Evolutionary conservation across 2,888 invertebrate species (phyloP).

Genomic region (Agriopis leucophaearia): DNA sequence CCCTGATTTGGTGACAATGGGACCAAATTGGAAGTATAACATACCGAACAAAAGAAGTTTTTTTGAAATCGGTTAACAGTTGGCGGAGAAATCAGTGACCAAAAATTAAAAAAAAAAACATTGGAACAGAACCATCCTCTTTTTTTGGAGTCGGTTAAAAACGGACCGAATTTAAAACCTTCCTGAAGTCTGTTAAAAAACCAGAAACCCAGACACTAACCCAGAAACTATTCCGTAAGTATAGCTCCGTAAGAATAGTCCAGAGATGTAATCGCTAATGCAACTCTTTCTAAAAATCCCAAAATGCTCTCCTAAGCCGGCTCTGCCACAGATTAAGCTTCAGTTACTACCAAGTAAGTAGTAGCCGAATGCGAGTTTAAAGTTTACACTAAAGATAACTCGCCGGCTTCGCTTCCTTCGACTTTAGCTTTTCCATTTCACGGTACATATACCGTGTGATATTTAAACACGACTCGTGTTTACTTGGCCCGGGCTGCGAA

Average conservation of each 20-base stretch:
- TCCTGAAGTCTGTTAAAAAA: too few relatives aligned
- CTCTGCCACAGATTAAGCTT: constrained; percentile 58
- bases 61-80: too few relatives aligned
- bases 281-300: constrained; percentile 17
- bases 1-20: too few relatives aligned
- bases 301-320: constrained; percentile 9
- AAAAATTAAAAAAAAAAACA: too few relatives aligned
- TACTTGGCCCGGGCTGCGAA: constrained; percentile 1
- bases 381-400: constrained; percentile 78
- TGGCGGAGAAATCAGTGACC: too few relatives aligned
- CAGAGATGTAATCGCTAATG: constrained; percentile 4
- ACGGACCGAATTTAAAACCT: too few relatives aligned
- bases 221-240: too few relatives aligned
- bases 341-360: constrained; percentile 55
- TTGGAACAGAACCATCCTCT: too few relatives aligned
- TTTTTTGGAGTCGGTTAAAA: too few relatives aligned
- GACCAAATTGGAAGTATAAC: too few relatives aligned
- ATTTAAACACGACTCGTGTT: constrained; percentile 40
- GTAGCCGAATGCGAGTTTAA: constrained; percentile 75
- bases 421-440: constrained; percentile 58
- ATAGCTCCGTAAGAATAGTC: background rate
- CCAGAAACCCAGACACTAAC: too few relatives aligned
- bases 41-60: too few relatives aligned
- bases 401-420: constrained; percentile 50
- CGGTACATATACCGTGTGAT: constrained; percentile 38